Conservation (phyloP, 1,140 invertebrate species). For the Dendrolimus kikuchii region DNA sequence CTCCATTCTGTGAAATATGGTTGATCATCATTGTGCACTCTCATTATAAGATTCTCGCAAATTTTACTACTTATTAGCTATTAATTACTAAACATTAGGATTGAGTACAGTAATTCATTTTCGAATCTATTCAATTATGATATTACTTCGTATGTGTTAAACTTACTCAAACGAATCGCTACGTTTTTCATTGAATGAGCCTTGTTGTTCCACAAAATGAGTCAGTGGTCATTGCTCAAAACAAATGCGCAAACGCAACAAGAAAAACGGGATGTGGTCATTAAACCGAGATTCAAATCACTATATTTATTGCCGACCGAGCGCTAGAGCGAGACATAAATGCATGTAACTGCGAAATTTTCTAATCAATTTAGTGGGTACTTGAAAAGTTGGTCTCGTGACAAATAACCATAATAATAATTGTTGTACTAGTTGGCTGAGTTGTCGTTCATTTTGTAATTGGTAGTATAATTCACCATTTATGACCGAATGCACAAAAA, state of each 20-base stretch:
- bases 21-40: conserved; percentile 1
- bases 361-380: background rate
- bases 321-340: conserved; percentile 10
- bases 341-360: background rate
- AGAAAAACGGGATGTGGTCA: conserved; percentile 60
- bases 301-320: conserved; percentile 13
- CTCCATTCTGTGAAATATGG: conserved; percentile 76
- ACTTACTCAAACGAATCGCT: conserved; percentile 34
- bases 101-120: no score
- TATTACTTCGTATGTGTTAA: background rate
- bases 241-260: conserved; percentile 52
- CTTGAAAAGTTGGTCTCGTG: no score
- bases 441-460: no score
- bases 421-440: no score
- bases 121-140: no score
- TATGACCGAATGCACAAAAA: no score
- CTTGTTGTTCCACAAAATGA: conserved; percentile 48
- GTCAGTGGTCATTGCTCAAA: conserved; percentile 49
- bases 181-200: conserved; percentile 51
- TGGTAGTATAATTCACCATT: no score
- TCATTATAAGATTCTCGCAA: no score
- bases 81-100: no score
- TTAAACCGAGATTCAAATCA: conserved; percentile 58
- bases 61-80: no score
- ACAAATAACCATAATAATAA: no score